These are phyloP conservation scores for Apolygus lucorum DNA, from an alignment of 1,140 invertebrate species.

Conservation along the genomic window DNA sequence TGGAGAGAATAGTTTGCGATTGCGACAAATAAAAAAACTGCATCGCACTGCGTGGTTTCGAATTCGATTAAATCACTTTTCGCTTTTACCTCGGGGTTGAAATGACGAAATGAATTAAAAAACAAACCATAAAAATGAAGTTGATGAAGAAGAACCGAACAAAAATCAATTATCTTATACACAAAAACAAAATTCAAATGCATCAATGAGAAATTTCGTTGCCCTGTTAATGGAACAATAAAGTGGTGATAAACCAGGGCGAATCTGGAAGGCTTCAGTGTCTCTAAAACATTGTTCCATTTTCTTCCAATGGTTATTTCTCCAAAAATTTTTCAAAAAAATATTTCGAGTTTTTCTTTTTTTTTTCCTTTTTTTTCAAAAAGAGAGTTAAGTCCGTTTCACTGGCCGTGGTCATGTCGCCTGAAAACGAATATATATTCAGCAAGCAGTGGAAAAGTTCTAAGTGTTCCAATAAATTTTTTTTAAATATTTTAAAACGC, in stretches of 20 bases:
- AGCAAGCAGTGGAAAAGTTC: conserved; percentile 29
- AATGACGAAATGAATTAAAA: too few relatives aligned
- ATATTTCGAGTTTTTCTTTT: conserved; percentile 18
- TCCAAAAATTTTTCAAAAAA: too few relatives aligned
- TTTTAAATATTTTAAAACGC: conserved; percentile 1
- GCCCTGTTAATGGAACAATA: neutral
- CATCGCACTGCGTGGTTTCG: too few relatives aligned
- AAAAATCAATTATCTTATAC: neutral
- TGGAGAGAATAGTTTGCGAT: too few relatives aligned
- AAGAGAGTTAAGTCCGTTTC: neutral
- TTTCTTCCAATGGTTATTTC: too few relatives aligned
- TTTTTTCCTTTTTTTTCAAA: conserved; percentile 9
- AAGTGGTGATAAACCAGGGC: too few relatives aligned
- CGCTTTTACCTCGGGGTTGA: too few relatives aligned
- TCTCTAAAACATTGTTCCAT: too few relatives aligned
- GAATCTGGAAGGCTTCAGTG: too few relatives aligned
- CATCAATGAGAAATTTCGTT: neutral
- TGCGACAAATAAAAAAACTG: too few relatives aligned
- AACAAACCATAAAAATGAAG: too few relatives aligned
- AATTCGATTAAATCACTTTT: too few relatives aligned
- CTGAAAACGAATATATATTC: conserved; percentile 15
- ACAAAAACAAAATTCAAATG: neutral
- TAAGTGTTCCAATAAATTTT: conserved; percentile 6
- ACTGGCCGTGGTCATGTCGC: conserved; percentile 9
- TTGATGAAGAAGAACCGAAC: neutral